Percentiles rank a stretch among this genome's conserved stretches.
Conservation (phyloP, 2,113 vertebrate species). For the Sorex fumeus region DNA sequence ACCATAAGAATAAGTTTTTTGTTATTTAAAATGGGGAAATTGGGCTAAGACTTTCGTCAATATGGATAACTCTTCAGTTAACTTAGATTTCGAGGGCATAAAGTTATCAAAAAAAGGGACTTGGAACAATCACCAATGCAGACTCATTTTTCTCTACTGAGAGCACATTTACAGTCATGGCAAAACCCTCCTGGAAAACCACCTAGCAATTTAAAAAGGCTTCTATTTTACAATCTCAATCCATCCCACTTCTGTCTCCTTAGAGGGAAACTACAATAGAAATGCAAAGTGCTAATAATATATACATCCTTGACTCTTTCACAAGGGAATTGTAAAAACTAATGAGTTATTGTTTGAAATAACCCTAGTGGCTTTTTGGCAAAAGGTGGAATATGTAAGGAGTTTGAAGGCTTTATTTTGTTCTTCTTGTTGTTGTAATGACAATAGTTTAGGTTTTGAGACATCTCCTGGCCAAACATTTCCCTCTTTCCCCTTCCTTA, state of each 20-base stretch:
- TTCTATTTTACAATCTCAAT: conserved; percentile 67
- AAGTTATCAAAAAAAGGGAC: not conserved
- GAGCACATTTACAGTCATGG: not conserved
- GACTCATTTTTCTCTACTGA: not conserved
- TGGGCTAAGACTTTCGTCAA: not conserved
- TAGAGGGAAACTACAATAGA: conserved; percentile 65
- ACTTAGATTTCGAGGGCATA: not conserved
- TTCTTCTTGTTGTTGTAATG: conserved; percentile 24
- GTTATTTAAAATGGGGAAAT: not conserved
- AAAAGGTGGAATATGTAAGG: conserved; percentile 64
- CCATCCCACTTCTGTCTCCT: conserved; percentile 22
- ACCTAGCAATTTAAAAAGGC: conserved; percentile 60
- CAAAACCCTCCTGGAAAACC: conserved; percentile 35
- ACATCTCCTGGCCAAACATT: not conserved
- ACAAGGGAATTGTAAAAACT: conserved; percentile 76
- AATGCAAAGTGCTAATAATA: conserved; percentile 73
- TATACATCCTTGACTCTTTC: conserved; percentile 64
- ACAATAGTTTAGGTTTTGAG: conserved; percentile 25
- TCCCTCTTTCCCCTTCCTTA: conserved; percentile 1
- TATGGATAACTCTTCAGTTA: not conserved
- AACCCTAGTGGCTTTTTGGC: conserved; percentile 64
- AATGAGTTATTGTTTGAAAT: conserved; percentile 79
- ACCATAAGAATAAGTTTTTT: not conserved
- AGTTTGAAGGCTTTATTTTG: conserved; percentile 51
- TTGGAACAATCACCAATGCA: too few relatives aligned